phyloP scores from a whole-genome alignment of 2,797 vertebrate genomes.

The Gallinago nigripennis region DNA sequence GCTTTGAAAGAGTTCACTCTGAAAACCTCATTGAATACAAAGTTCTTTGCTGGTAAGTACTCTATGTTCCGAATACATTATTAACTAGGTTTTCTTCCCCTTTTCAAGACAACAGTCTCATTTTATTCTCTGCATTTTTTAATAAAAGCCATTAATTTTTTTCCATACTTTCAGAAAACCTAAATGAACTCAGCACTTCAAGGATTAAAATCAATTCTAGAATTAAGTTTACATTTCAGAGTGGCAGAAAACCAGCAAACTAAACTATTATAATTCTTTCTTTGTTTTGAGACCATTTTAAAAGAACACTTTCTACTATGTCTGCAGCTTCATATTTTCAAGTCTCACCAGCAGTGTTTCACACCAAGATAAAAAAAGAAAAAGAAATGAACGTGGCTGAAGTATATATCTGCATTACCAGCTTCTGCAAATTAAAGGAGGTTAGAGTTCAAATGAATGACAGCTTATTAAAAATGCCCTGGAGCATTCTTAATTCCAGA shows the following conservation, averaged over 20 bases:
- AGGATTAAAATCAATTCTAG: not conserved
- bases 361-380: slow-evolving; percentile 11
- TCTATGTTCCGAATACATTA: not conserved
- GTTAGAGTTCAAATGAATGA: slow-evolving; percentile 69
- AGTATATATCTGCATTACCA: slow-evolving; percentile 47
- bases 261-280: not conserved
- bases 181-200: not conserved
- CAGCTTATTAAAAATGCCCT: slow-evolving; percentile 59
- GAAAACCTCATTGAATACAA: not conserved
- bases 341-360: slow-evolving; percentile 15
- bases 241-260: not conserved
- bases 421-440: slow-evolving; percentile 51
- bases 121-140: not conserved
- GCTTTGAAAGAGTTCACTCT: not conserved
- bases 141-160: not conserved
- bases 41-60: not conserved
- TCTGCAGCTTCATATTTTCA: not conserved
- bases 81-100: not conserved
- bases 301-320: not conserved
- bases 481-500: slow-evolving; percentile 58
- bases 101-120: not conserved
- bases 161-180: not conserved
- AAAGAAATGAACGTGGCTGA: slow-evolving; percentile 47
- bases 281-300: not conserved
- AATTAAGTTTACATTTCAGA: not conserved